A percentile compares a stretch with the other conserved stretches of the same genome.
Conservation (phyloP, 2,113 vertebrate species). For the Amphilophus citrinellus region DNA sequence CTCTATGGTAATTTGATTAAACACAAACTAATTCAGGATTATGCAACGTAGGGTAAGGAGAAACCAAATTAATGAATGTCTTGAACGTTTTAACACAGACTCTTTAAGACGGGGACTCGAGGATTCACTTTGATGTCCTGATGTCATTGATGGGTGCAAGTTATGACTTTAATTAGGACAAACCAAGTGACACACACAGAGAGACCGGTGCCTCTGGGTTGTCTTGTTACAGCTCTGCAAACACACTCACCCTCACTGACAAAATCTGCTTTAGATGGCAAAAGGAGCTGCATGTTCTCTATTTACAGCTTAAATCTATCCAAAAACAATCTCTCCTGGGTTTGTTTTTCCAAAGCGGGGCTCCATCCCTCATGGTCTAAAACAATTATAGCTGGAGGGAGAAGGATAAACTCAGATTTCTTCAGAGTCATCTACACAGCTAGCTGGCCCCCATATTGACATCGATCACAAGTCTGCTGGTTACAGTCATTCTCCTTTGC, state of each 20-base stretch:
- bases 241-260: slow-evolving; percentile 14
- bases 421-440: not conserved
- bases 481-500: not conserved
- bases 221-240: slow-evolving; percentile 8
- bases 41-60: not conserved
- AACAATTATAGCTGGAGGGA: slow-evolving; percentile 40
- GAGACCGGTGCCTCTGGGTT: not conserved
- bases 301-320: slow-evolving; percentile 29
- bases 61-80: not conserved
- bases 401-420: slow-evolving; percentile 31
- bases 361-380: slow-evolving; percentile 19
- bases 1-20: not conserved
- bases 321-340: not conserved
- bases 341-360: slow-evolving; percentile 15
- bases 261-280: slow-evolving; percentile 27
- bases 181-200: not conserved
- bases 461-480: slow-evolving; percentile 15
- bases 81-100: not conserved
- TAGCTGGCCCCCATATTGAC: not conserved
- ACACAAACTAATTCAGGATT: not conserved
- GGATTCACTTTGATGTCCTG: not conserved
- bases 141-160: not conserved
- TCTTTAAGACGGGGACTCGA: not conserved
- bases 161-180: not conserved
- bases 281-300: slow-evolving; percentile 10